phyloP scores from a whole-genome alignment of 2,113 vertebrate genomes.

The Pao palembangensis region DNA sequence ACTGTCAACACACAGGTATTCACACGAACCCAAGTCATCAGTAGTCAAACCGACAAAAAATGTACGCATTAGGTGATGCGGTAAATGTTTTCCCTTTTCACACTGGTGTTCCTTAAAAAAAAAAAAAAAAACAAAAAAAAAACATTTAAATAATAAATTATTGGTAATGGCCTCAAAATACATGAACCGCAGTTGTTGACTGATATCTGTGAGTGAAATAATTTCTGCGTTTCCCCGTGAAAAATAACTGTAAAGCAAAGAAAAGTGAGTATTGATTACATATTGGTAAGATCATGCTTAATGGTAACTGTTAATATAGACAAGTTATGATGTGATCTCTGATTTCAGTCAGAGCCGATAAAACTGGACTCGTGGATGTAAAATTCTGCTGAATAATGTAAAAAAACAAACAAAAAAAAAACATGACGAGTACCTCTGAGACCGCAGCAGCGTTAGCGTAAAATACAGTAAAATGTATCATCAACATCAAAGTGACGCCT shows the following conservation, averaged over 20 bases:
- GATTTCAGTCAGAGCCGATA: not conserved
- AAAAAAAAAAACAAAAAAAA: too few species aligned
- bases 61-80: too few species aligned
- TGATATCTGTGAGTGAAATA: constrained; percentile 15
- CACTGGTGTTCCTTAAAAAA: too few species aligned
- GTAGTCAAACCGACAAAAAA: not conserved
- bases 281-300: not conserved
- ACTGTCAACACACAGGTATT: constrained; percentile 15
- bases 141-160: too few species aligned
- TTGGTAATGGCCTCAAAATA: not conserved
- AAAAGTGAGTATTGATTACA: constrained; percentile 11
- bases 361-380: not conserved
- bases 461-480: constrained; percentile 7
- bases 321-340: not conserved
- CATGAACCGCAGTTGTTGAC: constrained; percentile 1
- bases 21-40: not conserved
- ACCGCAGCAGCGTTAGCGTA: constrained; percentile 13
- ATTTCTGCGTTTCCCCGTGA: constrained; percentile 28
- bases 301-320: too few species aligned
- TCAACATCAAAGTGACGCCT: constrained; percentile 24
- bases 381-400: not conserved
- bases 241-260: constrained; percentile 33
- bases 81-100: too few species aligned
- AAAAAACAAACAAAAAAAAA: constrained; percentile 10
- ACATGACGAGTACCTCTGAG: constrained; percentile 6